Evolutionary conservation across 1,140 invertebrate species (phyloP), one percentile per base, ranked within the genome.

Genomic region (Colletes gigas): DNA sequence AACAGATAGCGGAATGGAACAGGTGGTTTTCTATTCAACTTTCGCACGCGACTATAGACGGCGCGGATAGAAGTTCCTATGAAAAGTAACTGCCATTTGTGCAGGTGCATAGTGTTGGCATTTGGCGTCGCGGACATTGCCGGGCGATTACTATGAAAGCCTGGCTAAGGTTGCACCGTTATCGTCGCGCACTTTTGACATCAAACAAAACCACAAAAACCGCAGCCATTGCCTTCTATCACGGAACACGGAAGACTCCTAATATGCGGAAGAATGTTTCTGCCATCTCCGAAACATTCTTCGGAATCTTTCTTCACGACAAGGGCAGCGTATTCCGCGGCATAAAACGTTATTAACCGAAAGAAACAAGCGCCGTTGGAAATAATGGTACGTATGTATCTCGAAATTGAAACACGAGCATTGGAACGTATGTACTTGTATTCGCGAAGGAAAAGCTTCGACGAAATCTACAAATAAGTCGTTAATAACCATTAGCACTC

Each of bases 1-100:
- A 30, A 30, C 41, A 19, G 41, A 21, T 47, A 44, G 19, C 1
- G n/a, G 15, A 47, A 44, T 7, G 50, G 19, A 69, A 78, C 69
- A 78, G 77, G 77, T 78, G 77, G 77, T 73, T 78, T 41, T 63
- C 62, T 73, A 72, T 73, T 72, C 77, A 54, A n/a, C 9, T 21
- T 78, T 72, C 69, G 39, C 77, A 55, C 76, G 59, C 59, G 59
- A 63, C 52, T 71, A 8, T 41, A 10, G 44, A 6, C 17, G 17
- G 14, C 10, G 15, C 8, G 14, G 6, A 21, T 65, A 65, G 50
- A 78, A 72, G 9, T 72, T 21, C n/a, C 54, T 50, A 57, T 73
- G 69, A 72, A 78, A 78, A n/a, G 77, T 39, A 78, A 72, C 62
- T 41, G 71, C 15, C 41, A 50, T 19, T 57, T 54, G 15, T 52